Base-by-base conservation (phyloP, 2,797 vertebrate genomes). In the Pipistrellus pipistrellus region DNA sequence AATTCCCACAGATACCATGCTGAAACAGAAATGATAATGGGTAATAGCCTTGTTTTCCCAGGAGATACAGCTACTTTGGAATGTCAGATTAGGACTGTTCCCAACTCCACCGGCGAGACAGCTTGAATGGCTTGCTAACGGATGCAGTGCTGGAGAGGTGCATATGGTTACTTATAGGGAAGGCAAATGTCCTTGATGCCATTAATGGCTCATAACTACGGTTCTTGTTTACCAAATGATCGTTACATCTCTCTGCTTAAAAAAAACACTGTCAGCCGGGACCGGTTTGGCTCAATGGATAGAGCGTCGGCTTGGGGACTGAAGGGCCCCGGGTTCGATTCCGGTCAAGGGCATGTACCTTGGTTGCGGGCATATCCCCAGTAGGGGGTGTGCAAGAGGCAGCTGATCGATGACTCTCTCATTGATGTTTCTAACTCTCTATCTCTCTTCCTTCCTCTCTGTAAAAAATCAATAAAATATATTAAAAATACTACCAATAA, bases 81-180 rank as follows among this genome's bases (percentile, higher is more conserved):
- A 97, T 98, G 98, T 98, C 98, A 98, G 97, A 98, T 98, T 96
- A 98, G 97, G 97, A 64, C 92, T 30, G 98, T 98, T 97, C 76
- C 97, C 97, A 93, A 85, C 96, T 92, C 97, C 88, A 66, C 95
- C 80, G 59, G 35, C 21, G 48, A 92, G 88, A 88, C 97, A 92
- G 98, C 97, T 95, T 85, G 77, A 95, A 64, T 95, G 82, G 53
- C 97, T 97, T 30, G 91, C 94, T 95, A 94, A 92, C 86, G 92
- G 97, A 93, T 86, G 81, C 80, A 3, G 76, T 94, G 8, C 80
- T 94, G 62, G 96, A 96, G 97, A 97, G 97, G 96, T 91, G 93
- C 97, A 96, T 46, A n/a, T 55, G 82, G 95, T 93, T 97, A 46
- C 94, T 97, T 96, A 96, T 92, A 84, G 95, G 91, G 93, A 95